Evolutionary conservation across 2,113 vertebrate species (phyloP).

Genomic region (Anarrhichthys ocellatus): DNA sequence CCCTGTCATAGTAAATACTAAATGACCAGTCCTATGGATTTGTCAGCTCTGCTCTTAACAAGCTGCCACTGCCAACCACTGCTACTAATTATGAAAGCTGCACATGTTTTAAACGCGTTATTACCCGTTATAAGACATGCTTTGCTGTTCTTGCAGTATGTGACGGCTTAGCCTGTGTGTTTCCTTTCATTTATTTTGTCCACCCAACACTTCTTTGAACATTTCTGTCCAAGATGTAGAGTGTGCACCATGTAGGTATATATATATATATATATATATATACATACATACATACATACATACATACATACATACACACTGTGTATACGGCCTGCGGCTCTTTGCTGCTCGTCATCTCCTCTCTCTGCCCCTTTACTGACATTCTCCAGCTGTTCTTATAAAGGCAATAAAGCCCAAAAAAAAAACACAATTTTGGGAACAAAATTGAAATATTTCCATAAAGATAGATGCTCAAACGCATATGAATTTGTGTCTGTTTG

Average conservation of each 20-base stretch:
- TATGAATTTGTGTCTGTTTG: background rate
- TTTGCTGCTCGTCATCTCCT: background rate
- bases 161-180: background rate
- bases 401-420: background rate
- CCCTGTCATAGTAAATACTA: constrained; percentile 44
- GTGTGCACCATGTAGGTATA: too few species aligned
- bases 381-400: background rate
- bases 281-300: too few species aligned
- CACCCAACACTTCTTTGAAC: constrained; percentile 9
- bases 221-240: constrained; percentile 39
- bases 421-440: background rate
- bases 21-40: constrained; percentile 56
- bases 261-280: too few species aligned
- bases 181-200: background rate
- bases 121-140: background rate
- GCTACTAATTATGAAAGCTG: constrained; percentile 46
- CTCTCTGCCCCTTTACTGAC: background rate
- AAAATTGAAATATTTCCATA: background rate
- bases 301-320: too few species aligned
- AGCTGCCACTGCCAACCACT: constrained; percentile 31
- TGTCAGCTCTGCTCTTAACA: constrained; percentile 57
- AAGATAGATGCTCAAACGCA: background rate
- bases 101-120: constrained; percentile 16
- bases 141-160: background rate
- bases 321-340: too few species aligned